Base-by-base conservation (phyloP, 2,888 invertebrate species). In the Amphipyra berbera region DNA sequence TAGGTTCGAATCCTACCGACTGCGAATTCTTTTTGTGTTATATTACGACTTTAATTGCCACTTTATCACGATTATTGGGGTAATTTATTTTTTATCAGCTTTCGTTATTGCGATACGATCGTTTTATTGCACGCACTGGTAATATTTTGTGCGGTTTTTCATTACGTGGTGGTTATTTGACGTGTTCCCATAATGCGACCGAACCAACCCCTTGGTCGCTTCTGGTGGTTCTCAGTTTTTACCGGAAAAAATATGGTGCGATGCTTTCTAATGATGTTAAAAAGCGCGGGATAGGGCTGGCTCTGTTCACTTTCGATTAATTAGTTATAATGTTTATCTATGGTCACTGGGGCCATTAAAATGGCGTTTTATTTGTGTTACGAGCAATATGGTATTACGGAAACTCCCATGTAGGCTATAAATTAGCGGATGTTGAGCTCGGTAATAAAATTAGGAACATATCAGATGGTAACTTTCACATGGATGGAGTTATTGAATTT, bases 1-100 rank as follows among this genome's bases (percentile, higher is more conserved):
- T 97, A 97, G 97, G 97, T 97, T 97, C 97, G 97, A 97, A 96
- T 97, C 97, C 97, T 97, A 96, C 97, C 96, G 96, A 96, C 97
- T 96, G 97, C 97, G 97, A 79, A 84, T 57, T 65, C 74, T 82
- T 84, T 80, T 81, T 73, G 72, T 44, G 8, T 47, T 59, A 12
- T 47, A 15, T 61, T 68, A 38, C 33, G 48, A 61, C 40, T 47
- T 61, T 64, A 49, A 82, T 75, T 75, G 60, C 48, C 57, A 68
- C 61, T 77, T 65, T 76, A 76, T 78, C 72, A 79, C 37, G 30
- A 72, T 82, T 74, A 82, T 82, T 77, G 73, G 10, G 61, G 58
- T 63, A 66, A 72, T 81, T 76, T 68, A 67, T 78, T 76, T 79
- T 82, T 82, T 82, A 82, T 77, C 69, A 67, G 64, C 21, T 52